Evolutionary conservation across 2,888 invertebrate species (phyloP).

Genomic region (Drosophila pseudotalamancana): DNA sequence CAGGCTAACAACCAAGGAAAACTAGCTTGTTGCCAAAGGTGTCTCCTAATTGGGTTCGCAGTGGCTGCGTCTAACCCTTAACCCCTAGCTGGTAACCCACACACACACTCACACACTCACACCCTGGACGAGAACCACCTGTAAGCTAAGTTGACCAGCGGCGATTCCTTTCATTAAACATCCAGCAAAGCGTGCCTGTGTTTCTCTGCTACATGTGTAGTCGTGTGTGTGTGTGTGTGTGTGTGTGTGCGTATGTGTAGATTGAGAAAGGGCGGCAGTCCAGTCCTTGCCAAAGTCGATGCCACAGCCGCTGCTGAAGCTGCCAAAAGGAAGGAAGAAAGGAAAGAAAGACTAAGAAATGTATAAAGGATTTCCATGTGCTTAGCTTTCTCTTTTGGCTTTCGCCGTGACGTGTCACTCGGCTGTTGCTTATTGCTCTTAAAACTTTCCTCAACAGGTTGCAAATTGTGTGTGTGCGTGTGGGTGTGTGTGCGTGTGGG

Average conservation of each 20-base stretch:
- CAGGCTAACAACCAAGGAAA: no score
- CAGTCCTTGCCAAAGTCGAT: constrained; percentile 8
- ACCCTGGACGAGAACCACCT: constrained; percentile 36
- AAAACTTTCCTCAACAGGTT: constrained; percentile 72
- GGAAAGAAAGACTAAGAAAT: neutral
- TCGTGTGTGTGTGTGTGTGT: constrained; percentile 10
- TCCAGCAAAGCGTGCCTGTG: constrained; percentile 13
- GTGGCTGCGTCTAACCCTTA: no score
- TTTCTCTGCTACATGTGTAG: constrained; percentile 12
- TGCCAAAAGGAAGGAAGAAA: neutral
- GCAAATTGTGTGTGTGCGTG: constrained; percentile 25
- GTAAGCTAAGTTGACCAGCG: constrained; percentile 38
- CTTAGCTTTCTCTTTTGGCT: constrained; percentile 64
- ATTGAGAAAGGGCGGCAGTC: constrained; percentile 3
- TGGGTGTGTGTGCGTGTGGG: constrained; percentile 1
- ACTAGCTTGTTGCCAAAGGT: no score
- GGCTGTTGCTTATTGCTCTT: constrained; percentile 45
- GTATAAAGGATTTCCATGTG: constrained; percentile 62
- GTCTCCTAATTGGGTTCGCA: no score
- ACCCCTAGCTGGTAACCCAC: no score
- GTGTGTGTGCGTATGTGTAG: constrained; percentile 1
- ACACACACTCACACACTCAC: neutral
- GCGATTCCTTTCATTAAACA: constrained; percentile 15
- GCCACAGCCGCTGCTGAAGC: neutral
- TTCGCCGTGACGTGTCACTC: constrained; percentile 44